Base-by-base conservation (phyloP, 1,140 invertebrate genomes). In the Eueides isabella region DNA sequence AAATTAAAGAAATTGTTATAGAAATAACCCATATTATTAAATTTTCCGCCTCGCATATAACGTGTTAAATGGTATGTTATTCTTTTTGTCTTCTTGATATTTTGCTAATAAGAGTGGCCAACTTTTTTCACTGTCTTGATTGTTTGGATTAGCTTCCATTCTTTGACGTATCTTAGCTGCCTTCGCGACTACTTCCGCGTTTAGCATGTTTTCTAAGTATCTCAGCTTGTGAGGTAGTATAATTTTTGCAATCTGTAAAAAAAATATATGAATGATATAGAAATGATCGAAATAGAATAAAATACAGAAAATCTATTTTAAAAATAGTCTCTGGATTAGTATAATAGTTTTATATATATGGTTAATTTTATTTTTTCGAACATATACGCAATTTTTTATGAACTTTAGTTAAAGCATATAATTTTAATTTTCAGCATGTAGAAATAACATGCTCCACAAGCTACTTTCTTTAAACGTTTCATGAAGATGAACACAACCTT, bases 171-270 rank as follows among this genome's bases (percentile, higher is more conserved):
- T 85, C 64, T 86, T 89, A 5, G 87, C 84, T 3, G 88, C 87
- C 62, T 92, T 92, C 0, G 85, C 87, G 7, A 90, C 79, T 0
- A 92, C 86, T 55, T 92, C 90, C 1, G 88, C 84, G 66, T 90
- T 92, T n/a, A 92, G 66, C 90, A 92, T 92, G 30, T 90, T 92
- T 70, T 92, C 88, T 44, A 92, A 77, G 67, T 92, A 92, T 35
- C 90, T 70, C 9, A 92, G 74, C 69, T 92, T 92, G 75, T 90
- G 85, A 3, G 90, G 90, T n/a, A 92, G 71, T 14, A 92, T 82
- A 77, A 92, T 92, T 79, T 92, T 92, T 69, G 77, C 76, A 30
- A 84, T 67, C 90, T 92, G 83, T 38, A 38, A 38, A 75, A 67
- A 67, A 35, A 35, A 14, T 12, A 26, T 55, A 19, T 19, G 5